Evolutionary conservation across 2,888 invertebrate genomes (phyloP), one percentile per base, ranked within the genome.

Genomic region (Tenthredo distinguenda): DNA sequence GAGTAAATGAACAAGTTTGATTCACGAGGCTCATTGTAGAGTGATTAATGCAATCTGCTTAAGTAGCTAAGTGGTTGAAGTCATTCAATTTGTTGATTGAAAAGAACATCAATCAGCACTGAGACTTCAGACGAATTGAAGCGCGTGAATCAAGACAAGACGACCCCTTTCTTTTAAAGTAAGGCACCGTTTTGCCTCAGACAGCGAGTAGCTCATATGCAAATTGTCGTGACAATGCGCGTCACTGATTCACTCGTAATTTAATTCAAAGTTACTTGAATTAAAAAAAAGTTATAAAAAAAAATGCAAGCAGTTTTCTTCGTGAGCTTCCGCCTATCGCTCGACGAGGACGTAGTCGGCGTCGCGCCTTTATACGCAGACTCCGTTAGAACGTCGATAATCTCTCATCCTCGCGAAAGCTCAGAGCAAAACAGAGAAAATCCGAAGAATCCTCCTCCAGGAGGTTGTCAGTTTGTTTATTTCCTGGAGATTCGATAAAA

Each of bases 381-480:
- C 91, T 89, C 91, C 86, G 86, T 72, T 83, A 91, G 91, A 92
- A 93, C 91, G 92, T 92, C 92, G 91, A 93, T 93, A 92, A 92
- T 89, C 89, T 90, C 85, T 90, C 85, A 26, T 85, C 83, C 84
- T 84, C 76, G 62, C 83, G 76, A 84, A 83, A 85, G 72, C 85
- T 37, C 84, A 21, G 40, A 72, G 68, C 83, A 83, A 83, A 83
- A 83, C 83, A 83, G 26, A 83, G 83, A 83, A 71, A 68, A 81
- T 68, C 26, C 47, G 43, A 34, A 12, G 47, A 43, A 83, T 71
- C 62, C 34, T 58, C 65, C 2, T 58, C 58, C 40, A 65, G 40
- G 37, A 34, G 21, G 5, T 68, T 15, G 31, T 10, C 21, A 81
- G 81, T 81, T 81, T 62, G 81, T 81, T 81, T 81, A 81, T 81